Percentiles rank a stretch among this genome's conserved stretches.
Evolutionary conservation across 2,113 vertebrate species (phyloP).

Genomic region (Actenoides lindsayi): DNA sequence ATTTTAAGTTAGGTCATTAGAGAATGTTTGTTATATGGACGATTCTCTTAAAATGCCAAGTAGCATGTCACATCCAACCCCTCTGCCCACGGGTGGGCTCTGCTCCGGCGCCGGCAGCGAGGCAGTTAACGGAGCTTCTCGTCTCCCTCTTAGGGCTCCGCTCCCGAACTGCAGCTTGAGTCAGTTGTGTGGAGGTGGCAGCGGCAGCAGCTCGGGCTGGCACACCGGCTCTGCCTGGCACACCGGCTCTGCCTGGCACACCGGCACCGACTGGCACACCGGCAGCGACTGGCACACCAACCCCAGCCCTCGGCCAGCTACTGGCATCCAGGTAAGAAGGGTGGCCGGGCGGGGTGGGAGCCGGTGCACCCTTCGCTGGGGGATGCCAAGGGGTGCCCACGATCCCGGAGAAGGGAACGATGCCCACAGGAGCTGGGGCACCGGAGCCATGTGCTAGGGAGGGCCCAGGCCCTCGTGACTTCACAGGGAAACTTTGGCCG

Average conservation of each 20-base stretch:
- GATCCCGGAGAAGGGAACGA: not conserved
- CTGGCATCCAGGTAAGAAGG: conserved; percentile 10
- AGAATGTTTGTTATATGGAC: not conserved
- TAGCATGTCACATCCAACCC: not conserved
- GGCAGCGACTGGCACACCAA: not conserved
- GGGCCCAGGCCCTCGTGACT: not conserved
- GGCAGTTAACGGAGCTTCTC: too few species aligned
- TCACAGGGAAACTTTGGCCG: not conserved
- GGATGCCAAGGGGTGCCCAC: not conserved
- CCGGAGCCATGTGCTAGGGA: not conserved
- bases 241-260: not conserved
- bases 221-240: not conserved
- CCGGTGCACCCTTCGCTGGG: fast-evolving
- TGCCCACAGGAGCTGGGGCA: not conserved
- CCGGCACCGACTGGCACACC: not conserved
- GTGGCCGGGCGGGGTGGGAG: not conserved
- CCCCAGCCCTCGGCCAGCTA: not conserved
- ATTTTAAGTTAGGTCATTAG: not conserved
- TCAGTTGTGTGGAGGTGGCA: conserved; percentile 71
- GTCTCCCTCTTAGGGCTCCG: too few species aligned
- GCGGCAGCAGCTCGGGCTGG: conserved; percentile 53
- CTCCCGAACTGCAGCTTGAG: conserved; percentile 63
- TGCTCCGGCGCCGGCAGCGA: too few species aligned
- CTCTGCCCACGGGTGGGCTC: too few species aligned
- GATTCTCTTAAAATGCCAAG: not conserved